Evolutionary conservation across 2,797 vertebrate genomes (phyloP).

Genomic region (Centropyge bicolor): DNA sequence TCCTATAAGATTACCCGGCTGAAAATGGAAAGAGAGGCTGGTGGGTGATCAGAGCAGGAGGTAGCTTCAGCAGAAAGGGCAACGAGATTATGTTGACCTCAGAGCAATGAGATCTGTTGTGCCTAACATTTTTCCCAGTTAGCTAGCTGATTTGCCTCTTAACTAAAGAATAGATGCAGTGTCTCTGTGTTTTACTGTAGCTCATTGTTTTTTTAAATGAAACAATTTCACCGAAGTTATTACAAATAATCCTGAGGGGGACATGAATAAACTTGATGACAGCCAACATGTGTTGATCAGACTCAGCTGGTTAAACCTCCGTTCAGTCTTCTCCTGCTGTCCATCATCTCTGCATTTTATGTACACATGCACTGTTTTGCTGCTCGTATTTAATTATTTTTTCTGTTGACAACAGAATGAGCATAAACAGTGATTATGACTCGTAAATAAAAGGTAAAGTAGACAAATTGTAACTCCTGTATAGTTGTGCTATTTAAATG

Average conservation of each 20-base stretch:
- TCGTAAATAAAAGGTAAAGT: background rate
- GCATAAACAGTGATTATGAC: background rate
- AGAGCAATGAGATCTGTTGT: background rate
- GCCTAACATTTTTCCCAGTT: conserved; percentile 5
- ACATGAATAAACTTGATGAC: background rate
- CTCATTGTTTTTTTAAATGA: background rate
- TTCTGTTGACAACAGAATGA: background rate
- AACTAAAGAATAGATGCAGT: background rate
- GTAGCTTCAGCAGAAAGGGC: background rate
- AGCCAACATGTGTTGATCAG: background rate
- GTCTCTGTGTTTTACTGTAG: background rate
- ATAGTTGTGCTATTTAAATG: background rate
- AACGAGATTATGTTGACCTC: background rate
- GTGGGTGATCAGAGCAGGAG: conserved; percentile 10
- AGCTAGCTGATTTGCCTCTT: background rate
- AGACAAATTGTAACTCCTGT: background rate
- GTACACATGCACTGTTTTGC: background rate
- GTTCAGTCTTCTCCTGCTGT: background rate
- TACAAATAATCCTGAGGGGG: background rate
- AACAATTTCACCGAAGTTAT: background rate
- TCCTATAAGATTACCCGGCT: conserved; percentile 13
- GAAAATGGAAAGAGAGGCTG: conserved; percentile 18
- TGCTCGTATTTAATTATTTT: background rate
- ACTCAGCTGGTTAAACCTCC: background rate
- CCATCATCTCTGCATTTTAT: background rate